Base-by-base conservation (phyloP, 2,888 invertebrate genomes). In the Mayetiola destructor region DNA sequence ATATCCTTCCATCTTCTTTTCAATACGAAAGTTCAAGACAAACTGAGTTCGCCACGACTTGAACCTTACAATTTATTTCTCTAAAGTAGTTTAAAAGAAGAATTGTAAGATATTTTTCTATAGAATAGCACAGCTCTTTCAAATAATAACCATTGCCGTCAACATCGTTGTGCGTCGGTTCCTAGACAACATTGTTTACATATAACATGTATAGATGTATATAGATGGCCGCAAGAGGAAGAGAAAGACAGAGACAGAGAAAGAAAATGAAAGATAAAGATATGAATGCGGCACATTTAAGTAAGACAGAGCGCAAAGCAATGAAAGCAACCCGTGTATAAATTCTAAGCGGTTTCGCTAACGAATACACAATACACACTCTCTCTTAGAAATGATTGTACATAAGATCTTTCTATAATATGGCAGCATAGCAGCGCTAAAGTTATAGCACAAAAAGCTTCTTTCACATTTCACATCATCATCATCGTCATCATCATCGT, bases 31-130 rank as follows among this genome's bases (percentile, higher is more conserved):
- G 59, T 59, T 59, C 56, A 56, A 58, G 56, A 58, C 60, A 57
- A 60, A 60, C 60, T 60, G 59, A 60, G 35, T 60, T 58, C 57
- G 40, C 56, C 56, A 54, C 57, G 58, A 57, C 57, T 58, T 60
- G 40, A 56, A 56, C 56, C 35, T 40, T 39, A 39, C 56, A 29
- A 40, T 53, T 53, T 53, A 53, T 53, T 48, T 48, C 48, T 27
- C 23, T 48, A 48, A 27, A 27, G n/a, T 54, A 54, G 32, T 54
- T 55, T 23, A 37, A 18, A 37, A 55, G 55, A 55, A 37, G 36
- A 55, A 55, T 36, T 55, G 32, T 36, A 54, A 55, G 29, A 53
- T 53, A 53, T 53, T 30, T 53, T 30, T 53, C 29, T 53, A 53
- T 53, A 27, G 20, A 32, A 36, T 12, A 21, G 32, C n/a, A n/a